Evolutionary conservation across 2,797 vertebrate species (phyloP).

Genomic region (Pipistrellus nathusii): DNA sequence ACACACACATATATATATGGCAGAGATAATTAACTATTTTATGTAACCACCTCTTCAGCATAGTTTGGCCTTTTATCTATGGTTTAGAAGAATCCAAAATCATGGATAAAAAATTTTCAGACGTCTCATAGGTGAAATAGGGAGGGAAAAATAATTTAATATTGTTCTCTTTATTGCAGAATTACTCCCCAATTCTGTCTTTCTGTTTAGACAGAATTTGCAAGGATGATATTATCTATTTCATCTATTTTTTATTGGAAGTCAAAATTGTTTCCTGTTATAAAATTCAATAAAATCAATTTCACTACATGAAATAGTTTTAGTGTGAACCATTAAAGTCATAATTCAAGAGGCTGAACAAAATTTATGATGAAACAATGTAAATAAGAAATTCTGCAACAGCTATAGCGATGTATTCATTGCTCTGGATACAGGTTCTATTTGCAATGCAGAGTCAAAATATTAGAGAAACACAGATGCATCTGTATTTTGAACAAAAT

Average conservation of each 20-base stretch:
- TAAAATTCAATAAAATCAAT: conserved; percentile 68
- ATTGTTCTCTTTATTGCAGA: not conserved
- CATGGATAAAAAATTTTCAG: conserved; percentile 16
- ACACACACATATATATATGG: conserved; percentile 57
- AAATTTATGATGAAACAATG: conserved; percentile 47
- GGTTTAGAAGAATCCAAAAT: conserved; percentile 63
- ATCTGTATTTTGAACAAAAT: not conserved
- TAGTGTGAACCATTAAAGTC: conserved; percentile 29
- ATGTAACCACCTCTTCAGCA: conserved; percentile 60
- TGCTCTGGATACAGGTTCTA: not conserved
- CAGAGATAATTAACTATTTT: conserved; percentile 81
- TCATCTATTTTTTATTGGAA: conserved; percentile 65
- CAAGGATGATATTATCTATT: conserved; percentile 53
- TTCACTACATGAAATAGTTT: conserved; percentile 57
- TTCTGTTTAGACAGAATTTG: conserved; percentile 61
- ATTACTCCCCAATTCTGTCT: conserved; percentile 13
- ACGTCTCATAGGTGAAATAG: conserved; percentile 21
- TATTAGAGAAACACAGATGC: not conserved
- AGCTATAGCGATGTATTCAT: not conserved
- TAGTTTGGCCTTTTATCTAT: conserved; percentile 53
- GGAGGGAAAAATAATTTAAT: conserved; percentile 46
- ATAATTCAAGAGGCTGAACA: conserved; percentile 60
- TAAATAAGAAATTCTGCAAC: not conserved
- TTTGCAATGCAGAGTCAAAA: not conserved
- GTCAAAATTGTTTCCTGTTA: conserved; percentile 65